Conservation (phyloP, 2,797 vertebrate genomes). For the Gouania willdenowi region DNA sequence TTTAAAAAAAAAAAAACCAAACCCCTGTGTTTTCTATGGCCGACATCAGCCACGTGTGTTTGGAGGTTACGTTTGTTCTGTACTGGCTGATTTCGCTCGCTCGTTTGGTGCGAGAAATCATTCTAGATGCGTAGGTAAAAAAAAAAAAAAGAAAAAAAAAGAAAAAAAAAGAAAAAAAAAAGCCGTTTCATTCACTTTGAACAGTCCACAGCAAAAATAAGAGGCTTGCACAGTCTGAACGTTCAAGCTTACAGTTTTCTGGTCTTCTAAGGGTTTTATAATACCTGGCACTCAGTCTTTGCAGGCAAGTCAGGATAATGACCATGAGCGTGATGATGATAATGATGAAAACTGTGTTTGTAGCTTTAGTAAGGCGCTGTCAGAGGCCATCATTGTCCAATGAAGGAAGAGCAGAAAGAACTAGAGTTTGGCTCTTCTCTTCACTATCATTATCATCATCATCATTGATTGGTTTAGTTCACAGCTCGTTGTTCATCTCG, state of each 20-base stretch:
- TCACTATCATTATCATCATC: conserved; percentile 52
- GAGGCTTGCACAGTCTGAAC: conserved; percentile 68
- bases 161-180: too few relatives aligned
- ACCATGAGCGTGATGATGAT: conserved; percentile 27
- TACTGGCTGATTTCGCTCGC: conserved; percentile 60
- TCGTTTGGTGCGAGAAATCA: conserved; percentile 69
- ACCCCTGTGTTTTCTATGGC: conserved; percentile 76
- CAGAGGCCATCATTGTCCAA: conserved; percentile 39
- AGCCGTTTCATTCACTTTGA: conserved; percentile 79
- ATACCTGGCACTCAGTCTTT: conserved; percentile 82
- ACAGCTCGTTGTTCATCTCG: conserved; percentile 55
- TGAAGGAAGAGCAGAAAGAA: conserved; percentile 37
- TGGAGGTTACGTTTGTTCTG: conserved; percentile 75
- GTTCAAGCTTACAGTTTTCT: conserved; percentile 81
- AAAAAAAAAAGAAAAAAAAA: too few relatives aligned
- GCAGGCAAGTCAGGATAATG: conserved; percentile 77
- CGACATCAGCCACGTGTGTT: conserved; percentile 62
- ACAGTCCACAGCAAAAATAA: conserved; percentile 78
- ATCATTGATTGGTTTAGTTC: conserved; percentile 24
- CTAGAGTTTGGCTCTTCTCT: conserved; percentile 23
- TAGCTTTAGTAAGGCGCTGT: conserved; percentile 65
- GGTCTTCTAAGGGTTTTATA: conserved; percentile 75
- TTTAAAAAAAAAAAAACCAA: too few relatives aligned
- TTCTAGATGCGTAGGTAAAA: conserved; percentile 58
- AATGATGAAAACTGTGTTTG: conserved; percentile 61